Conservation (phyloP, 2,113 vertebrate species). For the Pachyramphus minor region DNA sequence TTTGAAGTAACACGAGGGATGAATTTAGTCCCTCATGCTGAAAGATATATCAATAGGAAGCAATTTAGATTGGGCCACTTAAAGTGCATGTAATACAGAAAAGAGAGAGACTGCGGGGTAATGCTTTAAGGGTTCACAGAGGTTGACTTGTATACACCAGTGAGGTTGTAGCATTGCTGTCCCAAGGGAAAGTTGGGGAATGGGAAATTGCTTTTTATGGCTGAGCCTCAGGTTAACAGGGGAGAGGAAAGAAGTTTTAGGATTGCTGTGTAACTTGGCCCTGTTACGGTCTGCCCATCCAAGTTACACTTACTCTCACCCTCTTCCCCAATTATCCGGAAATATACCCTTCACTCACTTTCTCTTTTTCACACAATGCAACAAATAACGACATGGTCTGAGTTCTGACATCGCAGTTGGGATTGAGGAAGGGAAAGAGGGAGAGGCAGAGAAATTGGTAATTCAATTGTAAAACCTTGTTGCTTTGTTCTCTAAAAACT, state of each 20-base stretch:
- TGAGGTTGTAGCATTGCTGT: neutral
- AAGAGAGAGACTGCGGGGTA: neutral
- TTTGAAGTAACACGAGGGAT: conserved; percentile 56
- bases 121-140: conserved; percentile 29
- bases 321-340: neutral
- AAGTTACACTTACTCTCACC: neutral
- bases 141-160: conserved; percentile 28
- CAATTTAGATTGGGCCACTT: conserved; percentile 67
- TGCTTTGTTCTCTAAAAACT: neutral
- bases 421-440: neutral
- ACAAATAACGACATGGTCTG: neutral
- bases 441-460: neutral
- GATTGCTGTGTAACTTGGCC: neutral
- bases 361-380: neutral
- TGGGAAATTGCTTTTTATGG: conserved; percentile 16
- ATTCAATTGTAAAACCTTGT: neutral
- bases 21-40: conserved; percentile 52
- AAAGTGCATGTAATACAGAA: conserved; percentile 52
- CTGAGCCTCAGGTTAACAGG: neutral
- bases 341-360: neutral
- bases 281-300: neutral
- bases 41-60: conserved; percentile 71
- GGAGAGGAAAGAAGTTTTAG: neutral
- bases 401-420: neutral
- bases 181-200: conserved; percentile 11